A percentile compares a stretch with the other conserved stretches of the same genome.
Conservation (phyloP, 2,797 vertebrate genomes). For the Anabas testudineus region DNA sequence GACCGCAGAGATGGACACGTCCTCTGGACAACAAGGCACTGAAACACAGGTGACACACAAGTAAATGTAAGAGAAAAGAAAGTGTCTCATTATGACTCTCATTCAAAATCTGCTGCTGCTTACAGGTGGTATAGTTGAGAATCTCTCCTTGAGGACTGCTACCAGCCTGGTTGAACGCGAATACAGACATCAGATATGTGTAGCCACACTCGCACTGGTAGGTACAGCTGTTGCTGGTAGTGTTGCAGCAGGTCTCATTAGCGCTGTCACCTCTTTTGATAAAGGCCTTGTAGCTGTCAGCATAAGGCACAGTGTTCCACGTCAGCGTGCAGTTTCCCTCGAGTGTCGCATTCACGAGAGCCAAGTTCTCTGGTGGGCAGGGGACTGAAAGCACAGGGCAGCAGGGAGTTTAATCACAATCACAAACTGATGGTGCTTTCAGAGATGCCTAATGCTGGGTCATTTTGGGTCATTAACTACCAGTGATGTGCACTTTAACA, state of each 20-base stretch:
- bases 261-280: conserved; percentile 88
- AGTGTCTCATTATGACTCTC: not conserved
- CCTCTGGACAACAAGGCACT: conserved; percentile 92
- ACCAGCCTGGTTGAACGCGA: conserved; percentile 89
- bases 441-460: no score
- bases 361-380: conserved; percentile 87
- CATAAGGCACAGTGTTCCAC: conserved; percentile 82
- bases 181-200: conserved; percentile 90
- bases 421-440: no score
- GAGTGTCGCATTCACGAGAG: conserved; percentile 72
- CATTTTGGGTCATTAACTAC: no score
- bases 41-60: conserved; percentile 18
- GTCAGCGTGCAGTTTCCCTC: conserved; percentile 86
- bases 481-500: no score
- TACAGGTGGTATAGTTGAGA: conserved; percentile 90
- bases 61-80: not conserved
- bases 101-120: conserved; percentile 50
- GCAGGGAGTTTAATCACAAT: not conserved
- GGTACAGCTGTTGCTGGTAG: conserved; percentile 84
- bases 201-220: conserved; percentile 90
- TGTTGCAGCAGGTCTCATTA: conserved; percentile 87
- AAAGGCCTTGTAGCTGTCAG: conserved; percentile 87
- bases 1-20: conserved; percentile 77
- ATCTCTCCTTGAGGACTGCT: conserved; percentile 85
- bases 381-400: conserved; percentile 84